Conservation (phyloP, 2,888 invertebrate genomes). For the Molorchus minor region DNA sequence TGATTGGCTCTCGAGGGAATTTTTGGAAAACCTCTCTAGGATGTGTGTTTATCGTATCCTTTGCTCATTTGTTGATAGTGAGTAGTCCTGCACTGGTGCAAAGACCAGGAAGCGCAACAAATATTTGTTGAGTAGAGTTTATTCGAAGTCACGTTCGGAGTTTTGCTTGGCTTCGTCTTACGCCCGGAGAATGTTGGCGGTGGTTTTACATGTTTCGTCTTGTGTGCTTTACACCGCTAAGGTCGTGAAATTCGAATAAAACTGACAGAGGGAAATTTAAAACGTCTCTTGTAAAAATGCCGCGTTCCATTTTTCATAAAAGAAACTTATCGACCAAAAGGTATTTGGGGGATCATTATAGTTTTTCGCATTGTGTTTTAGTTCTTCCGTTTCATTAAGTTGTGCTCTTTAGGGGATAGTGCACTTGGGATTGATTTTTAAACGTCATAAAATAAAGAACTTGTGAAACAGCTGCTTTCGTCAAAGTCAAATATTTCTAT, state of each 20-base stretch:
- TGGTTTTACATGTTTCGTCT: conserved; percentile 33
- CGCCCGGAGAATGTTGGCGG: conserved; percentile 56
- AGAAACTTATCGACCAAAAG: conserved; percentile 43
- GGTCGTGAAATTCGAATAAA: conserved; percentile 49
- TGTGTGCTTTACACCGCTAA: conserved; percentile 46
- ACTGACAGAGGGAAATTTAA: conserved; percentile 41
- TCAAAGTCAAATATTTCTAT: too few species aligned
- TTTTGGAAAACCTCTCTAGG: too few species aligned
- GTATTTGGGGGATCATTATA: too few species aligned
- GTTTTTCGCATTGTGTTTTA: too few species aligned
- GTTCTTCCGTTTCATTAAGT: too few species aligned
- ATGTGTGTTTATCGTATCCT: too few species aligned
- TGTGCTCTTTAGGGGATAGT: too few species aligned
- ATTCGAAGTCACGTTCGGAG: conserved; percentile 62
- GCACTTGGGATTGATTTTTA: too few species aligned
- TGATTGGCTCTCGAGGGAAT: too few species aligned
- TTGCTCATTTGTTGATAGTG: too few species aligned
- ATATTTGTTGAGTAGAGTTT: conserved; percentile 61
- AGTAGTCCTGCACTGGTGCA: conserved; percentile 62
- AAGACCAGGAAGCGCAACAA: conserved; percentile 61
- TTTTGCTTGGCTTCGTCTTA: conserved; percentile 62
- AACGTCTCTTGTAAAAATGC: conserved; percentile 19
- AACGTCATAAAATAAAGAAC: too few species aligned
- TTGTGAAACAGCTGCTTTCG: too few species aligned
- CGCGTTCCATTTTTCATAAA: conserved; percentile 38